These are phyloP conservation scores for Drosophila pallidifrons DNA, from an alignment of 1,140 invertebrate species.

Conservation along the genomic window DNA sequence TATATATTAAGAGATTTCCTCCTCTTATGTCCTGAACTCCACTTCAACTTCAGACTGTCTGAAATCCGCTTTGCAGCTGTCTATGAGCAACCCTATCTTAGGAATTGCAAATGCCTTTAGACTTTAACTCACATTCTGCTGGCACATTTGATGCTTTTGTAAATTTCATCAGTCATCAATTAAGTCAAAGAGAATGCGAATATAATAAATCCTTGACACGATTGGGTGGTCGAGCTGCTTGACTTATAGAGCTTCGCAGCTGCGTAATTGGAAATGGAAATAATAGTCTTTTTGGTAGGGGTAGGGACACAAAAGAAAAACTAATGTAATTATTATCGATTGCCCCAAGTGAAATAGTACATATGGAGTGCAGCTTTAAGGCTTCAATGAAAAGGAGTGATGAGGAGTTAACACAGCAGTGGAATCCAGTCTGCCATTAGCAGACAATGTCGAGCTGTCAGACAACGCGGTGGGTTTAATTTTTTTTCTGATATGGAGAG, in stretches of 20 bases:
- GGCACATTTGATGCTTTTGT: background rate
- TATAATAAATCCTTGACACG: conserved; percentile 1
- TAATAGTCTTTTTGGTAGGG: conserved; percentile 15
- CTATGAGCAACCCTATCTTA: too few species aligned
- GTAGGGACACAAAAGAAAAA: conserved; percentile 31
- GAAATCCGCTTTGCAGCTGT: too few species aligned
- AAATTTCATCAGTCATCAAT: conserved; percentile 17
- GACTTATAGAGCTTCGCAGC: conserved; percentile 21
- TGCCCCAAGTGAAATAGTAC: conserved; percentile 3
- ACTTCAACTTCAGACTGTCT: too few species aligned
- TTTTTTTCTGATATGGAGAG: conserved; percentile 26
- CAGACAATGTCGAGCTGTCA: conserved; percentile 72
- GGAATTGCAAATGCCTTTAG: too few species aligned
- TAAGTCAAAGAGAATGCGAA: conserved; percentile 5
- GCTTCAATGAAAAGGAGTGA: conserved; percentile 32
- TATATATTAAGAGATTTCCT: too few species aligned
- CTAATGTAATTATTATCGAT: conserved; percentile 50
- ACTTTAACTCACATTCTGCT: background rate
- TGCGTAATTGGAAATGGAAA: conserved; percentile 44
- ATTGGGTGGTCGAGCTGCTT: background rate
- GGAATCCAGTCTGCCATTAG: conserved; percentile 56
- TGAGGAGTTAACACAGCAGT: conserved; percentile 8
- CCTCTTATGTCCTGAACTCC: too few species aligned
- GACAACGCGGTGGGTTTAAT: conserved; percentile 40
- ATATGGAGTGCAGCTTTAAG: conserved; percentile 48